phyloP scores from a whole-genome alignment of 2,888 invertebrate species.

The Stictocephala bisonia region DNA sequence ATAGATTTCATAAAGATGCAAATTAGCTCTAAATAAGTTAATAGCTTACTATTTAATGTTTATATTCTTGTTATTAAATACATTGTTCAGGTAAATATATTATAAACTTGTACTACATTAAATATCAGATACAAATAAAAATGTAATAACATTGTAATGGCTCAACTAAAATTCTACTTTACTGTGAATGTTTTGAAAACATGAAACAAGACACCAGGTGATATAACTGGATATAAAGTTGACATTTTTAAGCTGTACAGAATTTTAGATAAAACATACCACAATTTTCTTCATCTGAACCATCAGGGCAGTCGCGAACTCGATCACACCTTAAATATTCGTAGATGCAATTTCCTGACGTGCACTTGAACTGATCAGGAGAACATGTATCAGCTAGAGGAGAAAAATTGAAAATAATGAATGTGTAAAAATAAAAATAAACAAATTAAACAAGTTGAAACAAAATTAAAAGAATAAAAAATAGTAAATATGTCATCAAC shows the following conservation, averaged over 20 bases:
- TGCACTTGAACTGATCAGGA: constrained; percentile 71
- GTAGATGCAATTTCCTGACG: constrained; percentile 72
- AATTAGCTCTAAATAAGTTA: too few species aligned
- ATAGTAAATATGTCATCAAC: background rate
- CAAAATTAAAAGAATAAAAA: background rate
- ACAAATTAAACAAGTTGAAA: background rate
- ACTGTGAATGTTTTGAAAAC: background rate
- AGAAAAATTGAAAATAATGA: background rate
- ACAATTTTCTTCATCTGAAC: constrained; percentile 70
- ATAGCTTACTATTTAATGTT: too few species aligned
- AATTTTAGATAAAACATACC: background rate
- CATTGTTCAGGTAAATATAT: too few species aligned
- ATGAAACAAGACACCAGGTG: too few species aligned
- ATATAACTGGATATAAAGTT: too few species aligned
- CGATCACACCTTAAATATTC: constrained; percentile 68
- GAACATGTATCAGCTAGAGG: constrained; percentile 32
- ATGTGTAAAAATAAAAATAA: background rate
- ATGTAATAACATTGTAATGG: too few species aligned
- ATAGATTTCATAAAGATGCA: too few species aligned
- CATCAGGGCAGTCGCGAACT: constrained; percentile 67
- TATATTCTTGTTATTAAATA: too few species aligned
- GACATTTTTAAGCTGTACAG: too few species aligned
- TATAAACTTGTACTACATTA: too few species aligned
- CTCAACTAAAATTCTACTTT: background rate
- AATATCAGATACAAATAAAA: too few species aligned